Evolutionary conservation across 2,113 vertebrate species (phyloP), one percentile per base, ranked within the genome.

Genomic region (Bostrychus sinensis): DNA sequence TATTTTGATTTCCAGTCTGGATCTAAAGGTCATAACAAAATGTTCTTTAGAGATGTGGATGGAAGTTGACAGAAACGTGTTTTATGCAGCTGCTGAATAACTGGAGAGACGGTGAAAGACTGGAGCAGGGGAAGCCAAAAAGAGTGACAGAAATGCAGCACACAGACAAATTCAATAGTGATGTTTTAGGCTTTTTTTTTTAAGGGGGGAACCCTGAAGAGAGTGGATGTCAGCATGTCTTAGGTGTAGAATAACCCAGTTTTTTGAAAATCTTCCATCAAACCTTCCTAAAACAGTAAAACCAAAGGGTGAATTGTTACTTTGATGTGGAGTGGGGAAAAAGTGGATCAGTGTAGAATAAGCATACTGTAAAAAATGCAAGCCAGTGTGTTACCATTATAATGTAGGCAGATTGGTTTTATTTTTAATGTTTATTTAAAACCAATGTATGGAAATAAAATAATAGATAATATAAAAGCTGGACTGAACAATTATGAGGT

Each of bases 21-120:
- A 22, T 45, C 22, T 20, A 45, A 45, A 45, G 43, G 43, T 45
- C 20, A 22, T 23, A 20, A 45, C 43, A 45, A 45, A 45, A 45
- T 23, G 43, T 45, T 45, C 43, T 45, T 45, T 12, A 20, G 43
- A 22, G 43, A 45, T 20, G 19, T 45, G 19, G 19, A 22, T 13
- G 43, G 22, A 17, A 45, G 43, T 22, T 11, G 43, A 45, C 43
- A 23, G 43, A 45, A 45, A 45, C 43, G 12, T 12, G 7, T 45
- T 22, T 22, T 22, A 45, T 45, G 19, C 19, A 45, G 43, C 43
- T 42, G 41, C 17, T 23, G 43, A 22, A 20, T 10, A 45, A 45
- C 20, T n/a, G n/a, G n/a, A n/a, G n/a, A n/a, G n/a, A n/a, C n/a
- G n/a, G n/a, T n/a, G n/a, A n/a, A n/a, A 22, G 43, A 22, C 43